Base-by-base conservation (phyloP, 2,797 vertebrate genomes). In the Characodon lateralis region DNA sequence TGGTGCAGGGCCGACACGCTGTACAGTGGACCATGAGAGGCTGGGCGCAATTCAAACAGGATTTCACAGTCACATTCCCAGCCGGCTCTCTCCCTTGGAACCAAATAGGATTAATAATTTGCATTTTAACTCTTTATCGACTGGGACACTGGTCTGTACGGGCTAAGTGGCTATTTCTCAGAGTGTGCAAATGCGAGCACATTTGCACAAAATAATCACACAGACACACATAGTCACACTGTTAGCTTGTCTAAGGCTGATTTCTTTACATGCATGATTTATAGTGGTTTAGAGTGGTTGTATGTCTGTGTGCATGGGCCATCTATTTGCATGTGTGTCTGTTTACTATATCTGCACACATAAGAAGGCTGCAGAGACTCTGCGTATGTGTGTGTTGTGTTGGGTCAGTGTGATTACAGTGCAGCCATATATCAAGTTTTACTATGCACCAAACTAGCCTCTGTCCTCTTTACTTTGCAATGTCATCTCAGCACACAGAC, bases 361-460 rank as follows among this genome's bases (percentile, higher is more conserved):
- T 88, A 53, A 86, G 78, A 79, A 85, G 58, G 81, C 87, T 88
- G 83, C 80, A 87, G 85, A 87, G 85, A 59, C 79, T 78, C 26
- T 46, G 22, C 65, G 61, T 69, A 73, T 81, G 69, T 79, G 72
- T 77, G 72, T 83, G 73, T 80, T 79, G 80, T 80, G 77, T 85
- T 71, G 26, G 87, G 90, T 92, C 82, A 89, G 87, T 84, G 87
- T 91, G 85, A 92, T 92, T 91, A 88, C 89, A 93, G 86, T 88
- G 88, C 91, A 92, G 87, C 85, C 85, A 94, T 93, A 94, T 89
- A 95, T 95, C 92, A 94, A 89, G 88, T 94, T 95, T 94, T 93
- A 95, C 94, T 94, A 93, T 95, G 92, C 92, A 92, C 93, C 90
- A 93, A 94, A 95, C 91, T 85, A 85, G 90, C 86, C 83, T 84